Evolutionary conservation across 1,140 invertebrate species (phyloP).

Genomic region (Wiebesia pumilae): DNA sequence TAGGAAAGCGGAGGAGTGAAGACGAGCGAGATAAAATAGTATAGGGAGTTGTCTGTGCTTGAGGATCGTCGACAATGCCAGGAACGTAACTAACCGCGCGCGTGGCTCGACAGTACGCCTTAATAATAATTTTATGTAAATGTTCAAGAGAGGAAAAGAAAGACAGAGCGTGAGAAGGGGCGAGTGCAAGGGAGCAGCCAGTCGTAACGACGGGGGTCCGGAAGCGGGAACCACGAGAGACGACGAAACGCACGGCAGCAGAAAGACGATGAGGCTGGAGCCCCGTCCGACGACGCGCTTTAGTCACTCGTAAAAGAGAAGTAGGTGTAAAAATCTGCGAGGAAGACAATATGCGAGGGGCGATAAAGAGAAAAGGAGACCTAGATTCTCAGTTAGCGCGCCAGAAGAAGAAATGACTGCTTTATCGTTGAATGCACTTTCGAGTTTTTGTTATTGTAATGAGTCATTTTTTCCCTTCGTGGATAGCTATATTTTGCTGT

Average conservation of each 20-base stretch:
- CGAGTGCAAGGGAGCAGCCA: slow-evolving; percentile 52
- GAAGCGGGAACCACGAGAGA: slow-evolving; percentile 41
- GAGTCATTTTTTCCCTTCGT: too few relatives aligned
- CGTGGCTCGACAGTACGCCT: slow-evolving; percentile 57
- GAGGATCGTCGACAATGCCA: slow-evolving; percentile 56
- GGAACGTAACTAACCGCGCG: slow-evolving; percentile 60
- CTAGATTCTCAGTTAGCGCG: slow-evolving; percentile 21
- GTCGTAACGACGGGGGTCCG: slow-evolving; percentile 39
- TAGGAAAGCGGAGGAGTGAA: not conserved
- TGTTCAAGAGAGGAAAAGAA: slow-evolving; percentile 51
- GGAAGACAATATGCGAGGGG: slow-evolving; percentile 54
- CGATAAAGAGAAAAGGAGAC: slow-evolving; percentile 17
- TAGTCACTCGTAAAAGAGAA: slow-evolving; percentile 70
- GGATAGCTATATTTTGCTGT: not conserved
- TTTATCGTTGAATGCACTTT: slow-evolving; percentile 30
- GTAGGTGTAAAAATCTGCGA: slow-evolving; percentile 69
- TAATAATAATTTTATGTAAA: slow-evolving; percentile 74
- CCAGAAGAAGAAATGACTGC: not conserved
- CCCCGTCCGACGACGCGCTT: slow-evolving; percentile 62
- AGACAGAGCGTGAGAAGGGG: slow-evolving; percentile 35
- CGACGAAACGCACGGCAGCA: slow-evolving; percentile 45
- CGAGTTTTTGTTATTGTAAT: not conserved
- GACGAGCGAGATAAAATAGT: slow-evolving; percentile 35
- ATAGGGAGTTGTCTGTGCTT: not conserved
- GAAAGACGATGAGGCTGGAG: slow-evolving; percentile 55